Evolutionary conservation across 2,797 vertebrate genomes (phyloP), one percentile per base, ranked within the genome.

Genomic region (Pterois miles): DNA sequence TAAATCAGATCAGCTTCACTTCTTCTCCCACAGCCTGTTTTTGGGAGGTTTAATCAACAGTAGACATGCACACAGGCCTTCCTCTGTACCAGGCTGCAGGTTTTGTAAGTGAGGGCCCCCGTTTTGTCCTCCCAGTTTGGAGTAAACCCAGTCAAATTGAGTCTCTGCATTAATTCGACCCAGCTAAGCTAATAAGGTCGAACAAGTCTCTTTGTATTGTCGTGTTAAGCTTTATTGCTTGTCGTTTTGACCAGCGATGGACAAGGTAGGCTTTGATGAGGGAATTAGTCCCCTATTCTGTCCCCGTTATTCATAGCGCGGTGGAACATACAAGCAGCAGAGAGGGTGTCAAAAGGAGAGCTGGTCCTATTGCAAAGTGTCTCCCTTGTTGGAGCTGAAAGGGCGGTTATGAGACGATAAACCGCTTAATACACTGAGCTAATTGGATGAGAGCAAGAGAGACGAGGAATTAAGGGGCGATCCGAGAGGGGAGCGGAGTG

Each of bases 361-460:
- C 97, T 91, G 97, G 97, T 96, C 98, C 98, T 96, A 98, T 99
- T 98, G 97, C 98, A 98, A 97, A 99, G 97, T 98, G 97, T 98
- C 97, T 96, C 96, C 97, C 98, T 99, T 99, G 97, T 99, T 97
- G 96, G 96, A 89, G 96, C 96, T 99, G 97, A 99, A 99, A 97
- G 96, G 97, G 94, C 95, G 97, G 97, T 98, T 99, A 99, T 99
- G 98, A 99, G 98, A 99, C 98, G 98, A 99, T 99, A 99, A 99
- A 99, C 98, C 98, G 97, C 98, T 99, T 99, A 99, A 99, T 99
- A 99, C 98, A 99, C 97, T 95, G 97, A 96, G 96, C 98, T 99
- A 99, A 99, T 99, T 99, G 98, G 98, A 99, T 99, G 98, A 99
- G 98, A 97, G 98, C 97, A 97, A 96, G 98, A 97, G 98, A 99